phyloP scores from a whole-genome alignment of 1,140 invertebrate species.

The Tachypleus tridentatus region DNA sequence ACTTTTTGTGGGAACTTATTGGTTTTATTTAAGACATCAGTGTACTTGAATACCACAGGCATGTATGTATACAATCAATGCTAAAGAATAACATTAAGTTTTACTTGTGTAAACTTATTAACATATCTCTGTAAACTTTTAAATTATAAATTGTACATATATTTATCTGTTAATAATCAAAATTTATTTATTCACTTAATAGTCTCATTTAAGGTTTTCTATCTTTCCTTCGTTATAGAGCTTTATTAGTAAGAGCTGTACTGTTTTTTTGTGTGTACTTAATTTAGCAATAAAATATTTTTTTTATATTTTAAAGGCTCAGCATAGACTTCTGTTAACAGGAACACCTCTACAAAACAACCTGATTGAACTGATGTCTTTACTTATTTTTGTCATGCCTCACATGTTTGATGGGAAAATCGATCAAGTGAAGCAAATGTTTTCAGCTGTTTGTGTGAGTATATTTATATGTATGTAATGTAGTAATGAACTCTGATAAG shows the following conservation, averaged over 20 bases:
- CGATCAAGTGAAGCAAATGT: conserved; percentile 73
- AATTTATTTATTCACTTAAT: background rate
- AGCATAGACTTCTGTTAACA: conserved; percentile 67
- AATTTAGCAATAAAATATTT: conserved; percentile 5
- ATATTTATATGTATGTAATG: background rate
- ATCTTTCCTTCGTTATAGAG: background rate
- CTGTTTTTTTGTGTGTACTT: conserved; percentile 3
- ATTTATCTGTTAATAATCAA: background rate
- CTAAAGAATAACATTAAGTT: too few relatives aligned
- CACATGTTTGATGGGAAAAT: conserved; percentile 81
- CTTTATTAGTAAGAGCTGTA: background rate
- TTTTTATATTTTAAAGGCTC: conserved; percentile 43
- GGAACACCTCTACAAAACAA: conserved; percentile 95
- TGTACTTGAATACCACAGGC: too few relatives aligned
- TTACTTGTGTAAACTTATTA: too few relatives aligned
- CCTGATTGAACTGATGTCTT: conserved; percentile 84
- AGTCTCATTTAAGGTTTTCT: background rate
- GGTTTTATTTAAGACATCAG: too few relatives aligned
- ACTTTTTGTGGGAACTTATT: too few relatives aligned
- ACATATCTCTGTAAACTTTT: too few relatives aligned
- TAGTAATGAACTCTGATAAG: background rate
- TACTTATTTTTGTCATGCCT: conserved; percentile 92
- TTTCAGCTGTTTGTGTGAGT: conserved; percentile 36
- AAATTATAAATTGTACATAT: too few relatives aligned
- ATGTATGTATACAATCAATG: too few relatives aligned